Conservation (phyloP, 2,888 invertebrate genomes). For the Andrena flavipes region DNA sequence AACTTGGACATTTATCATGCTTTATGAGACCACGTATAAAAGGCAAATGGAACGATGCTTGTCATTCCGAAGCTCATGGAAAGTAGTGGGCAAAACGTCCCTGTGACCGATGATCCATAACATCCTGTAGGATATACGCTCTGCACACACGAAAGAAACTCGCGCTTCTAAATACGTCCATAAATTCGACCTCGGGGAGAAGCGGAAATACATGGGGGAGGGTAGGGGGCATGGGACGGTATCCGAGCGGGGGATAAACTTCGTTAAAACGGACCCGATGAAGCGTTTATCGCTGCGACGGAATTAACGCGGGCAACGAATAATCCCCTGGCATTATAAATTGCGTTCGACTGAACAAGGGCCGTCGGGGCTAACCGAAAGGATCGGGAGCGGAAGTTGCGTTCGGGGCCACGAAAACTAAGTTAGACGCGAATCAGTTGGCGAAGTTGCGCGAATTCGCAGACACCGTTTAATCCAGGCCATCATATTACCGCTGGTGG, state of each 20-base stretch:
- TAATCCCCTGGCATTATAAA: slow-evolving; percentile 25
- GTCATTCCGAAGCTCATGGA: slow-evolving; percentile 63
- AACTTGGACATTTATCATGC: slow-evolving; percentile 57
- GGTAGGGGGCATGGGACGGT: too few species aligned
- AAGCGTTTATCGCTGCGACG: slow-evolving; percentile 12
- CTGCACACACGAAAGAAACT: slow-evolving; percentile 19
- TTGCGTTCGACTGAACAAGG: slow-evolving; percentile 10
- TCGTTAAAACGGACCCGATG: background rate
- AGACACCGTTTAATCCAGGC: slow-evolving; percentile 56
- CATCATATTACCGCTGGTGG: slow-evolving; percentile 38
- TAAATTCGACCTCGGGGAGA: slow-evolving; percentile 1
- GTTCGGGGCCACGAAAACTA: slow-evolving; percentile 2
- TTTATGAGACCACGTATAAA: slow-evolving; percentile 60
- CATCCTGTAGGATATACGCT: slow-evolving; percentile 14
- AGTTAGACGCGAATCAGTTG: slow-evolving; percentile 39
- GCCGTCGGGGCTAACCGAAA: background rate
- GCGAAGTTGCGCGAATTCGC: slow-evolving; percentile 39
- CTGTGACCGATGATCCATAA: slow-evolving; percentile 54
- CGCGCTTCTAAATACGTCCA: slow-evolving; percentile 7
- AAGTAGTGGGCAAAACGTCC: slow-evolving; percentile 58
- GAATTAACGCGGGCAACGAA: slow-evolving; percentile 18
- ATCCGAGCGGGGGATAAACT: background rate
- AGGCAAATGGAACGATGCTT: slow-evolving; percentile 64
- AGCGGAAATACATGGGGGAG: background rate
- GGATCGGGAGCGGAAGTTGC: background rate